Conservation (phyloP, 2,113 vertebrate species). For the Pomatostomus ruficeps region DNA sequence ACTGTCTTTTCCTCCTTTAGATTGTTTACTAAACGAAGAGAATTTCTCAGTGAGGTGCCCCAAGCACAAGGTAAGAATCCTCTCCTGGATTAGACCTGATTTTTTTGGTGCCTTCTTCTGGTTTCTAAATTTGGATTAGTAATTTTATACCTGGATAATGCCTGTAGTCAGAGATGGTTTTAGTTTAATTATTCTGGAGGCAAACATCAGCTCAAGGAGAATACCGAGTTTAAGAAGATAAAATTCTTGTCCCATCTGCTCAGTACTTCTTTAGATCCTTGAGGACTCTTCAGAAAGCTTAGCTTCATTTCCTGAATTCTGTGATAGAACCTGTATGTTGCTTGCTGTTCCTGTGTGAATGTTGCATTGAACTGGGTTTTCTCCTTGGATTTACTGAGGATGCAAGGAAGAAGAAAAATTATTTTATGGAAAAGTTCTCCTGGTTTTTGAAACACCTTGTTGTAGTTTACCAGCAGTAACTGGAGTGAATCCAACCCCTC, state of each 20-base stretch:
- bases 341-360: neutral
- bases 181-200: neutral
- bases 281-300: neutral
- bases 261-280: neutral
- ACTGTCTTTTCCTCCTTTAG: slow-evolving; percentile 68
- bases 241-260: neutral
- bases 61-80: slow-evolving; percentile 96
- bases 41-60: slow-evolving; percentile 98
- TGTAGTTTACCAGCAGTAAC: neutral
- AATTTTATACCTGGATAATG: neutral
- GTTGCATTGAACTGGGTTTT: neutral
- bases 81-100: neutral
- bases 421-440: neutral
- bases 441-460: neutral
- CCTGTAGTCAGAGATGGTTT: neutral
- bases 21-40: slow-evolving; percentile 97
- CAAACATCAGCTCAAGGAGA: neutral
- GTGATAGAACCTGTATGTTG: neutral
- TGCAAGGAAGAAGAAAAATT: neutral
- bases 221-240: neutral
- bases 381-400: neutral
- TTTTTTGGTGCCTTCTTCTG: neutral
- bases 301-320: neutral
- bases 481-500: neutral
- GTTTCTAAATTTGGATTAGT: neutral